Evolutionary conservation across 2,888 invertebrate genomes (phyloP), one percentile per base, ranked within the genome.

Genomic region (Rhingia rostrata): DNA sequence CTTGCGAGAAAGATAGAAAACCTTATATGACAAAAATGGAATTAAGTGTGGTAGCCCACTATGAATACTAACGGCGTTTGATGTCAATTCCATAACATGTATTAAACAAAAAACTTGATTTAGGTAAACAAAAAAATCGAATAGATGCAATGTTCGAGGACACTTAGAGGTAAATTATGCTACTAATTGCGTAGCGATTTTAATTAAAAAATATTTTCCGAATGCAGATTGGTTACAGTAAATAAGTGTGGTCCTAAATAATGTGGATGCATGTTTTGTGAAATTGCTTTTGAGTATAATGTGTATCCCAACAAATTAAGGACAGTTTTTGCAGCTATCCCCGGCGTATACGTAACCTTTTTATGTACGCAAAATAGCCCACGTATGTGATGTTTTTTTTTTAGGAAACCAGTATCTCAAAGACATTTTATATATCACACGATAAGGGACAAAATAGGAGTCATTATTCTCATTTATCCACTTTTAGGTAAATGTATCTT

Each of bases 1-100:
- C 37, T 41, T 14, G 12, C 12, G 32, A 22, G 43, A 56, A 54
- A 60, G 61, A 54, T 41, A 54, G 49, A 39, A 66, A 41, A 54
- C 30, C 33, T 54, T 45, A 61, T 58, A 63, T 58, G 83, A 73
- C 79, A 73, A 79, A 83, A 69, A 79, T 83, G 79, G 83, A 47
- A 33, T 67, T 73, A 45, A 63, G 22, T 49, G 35, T 35, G 54
- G 30, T 53, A 39, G 67, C 72, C 60, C 49, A 78, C 79, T 79
- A 63, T 79, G 83, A 79, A 83, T 83, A 83, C 61, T 83, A 79
- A 83, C 78, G 73, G 79, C 56, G 43, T 60, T 30, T 30, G 60
- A 75, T 83, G 51, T 67, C 73, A 63, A 70, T 77, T n/a, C 33
- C 4, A 67, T 14, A 22, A 22, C 22, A 22, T 22, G 22, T 22